phyloP scores from a whole-genome alignment of 53 echinoderm and acorn worm species.

The Paracentrotus lividus region DNA sequence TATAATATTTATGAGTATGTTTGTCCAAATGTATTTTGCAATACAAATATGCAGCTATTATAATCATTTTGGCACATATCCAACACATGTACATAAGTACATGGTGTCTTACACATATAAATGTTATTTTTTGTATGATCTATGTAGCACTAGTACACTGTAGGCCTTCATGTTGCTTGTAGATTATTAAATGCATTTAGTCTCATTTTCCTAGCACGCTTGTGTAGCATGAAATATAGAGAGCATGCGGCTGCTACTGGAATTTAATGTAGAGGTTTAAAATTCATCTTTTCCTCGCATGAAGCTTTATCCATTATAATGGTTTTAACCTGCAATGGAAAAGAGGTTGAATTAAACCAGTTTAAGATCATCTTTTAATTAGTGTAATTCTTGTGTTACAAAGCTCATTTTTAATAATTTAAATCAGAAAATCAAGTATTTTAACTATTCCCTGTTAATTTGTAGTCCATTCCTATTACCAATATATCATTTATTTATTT shows the following conservation, averaged over 20 bases:
- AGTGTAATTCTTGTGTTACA: no score
- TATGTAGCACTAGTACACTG: no score
- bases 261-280: background rate
- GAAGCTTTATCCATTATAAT: background rate
- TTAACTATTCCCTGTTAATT: no score
- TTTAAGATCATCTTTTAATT: no score
- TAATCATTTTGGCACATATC: background rate
- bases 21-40: background rate
- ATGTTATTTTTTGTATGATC: background rate
- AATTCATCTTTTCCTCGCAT: background rate
- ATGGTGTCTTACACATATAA: background rate
- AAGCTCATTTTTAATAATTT: no score
- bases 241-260: conserved; percentile 1
- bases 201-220: background rate
- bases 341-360: background rate
- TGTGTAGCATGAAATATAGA: background rate
- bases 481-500: background rate
- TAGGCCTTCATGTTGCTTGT: background rate
- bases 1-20: no score
- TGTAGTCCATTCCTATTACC: background rate
- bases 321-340: background rate
- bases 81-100: background rate
- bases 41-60: background rate
- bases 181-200: background rate
- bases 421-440: no score